Conservation (phyloP, 2,113 vertebrate genomes). For the Pygoscelis antarcticus region DNA sequence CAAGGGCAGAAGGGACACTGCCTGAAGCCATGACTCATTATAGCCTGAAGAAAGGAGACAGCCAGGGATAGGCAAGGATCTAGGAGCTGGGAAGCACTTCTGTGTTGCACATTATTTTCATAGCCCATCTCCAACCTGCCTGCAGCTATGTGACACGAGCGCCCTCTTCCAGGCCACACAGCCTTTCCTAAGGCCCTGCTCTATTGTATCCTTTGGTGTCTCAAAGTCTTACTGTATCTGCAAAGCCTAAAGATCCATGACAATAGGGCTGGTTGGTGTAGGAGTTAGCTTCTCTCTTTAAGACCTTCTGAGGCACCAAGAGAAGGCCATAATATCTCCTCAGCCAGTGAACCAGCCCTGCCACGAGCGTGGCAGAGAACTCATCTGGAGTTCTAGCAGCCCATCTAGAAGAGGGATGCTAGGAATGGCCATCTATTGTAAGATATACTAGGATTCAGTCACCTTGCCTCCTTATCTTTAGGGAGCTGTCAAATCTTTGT, state of each 20-base stretch:
- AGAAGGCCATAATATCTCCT: neutral
- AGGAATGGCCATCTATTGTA: neutral
- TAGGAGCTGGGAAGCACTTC: neutral
- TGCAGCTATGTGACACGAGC: neutral
- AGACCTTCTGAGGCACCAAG: neutral
- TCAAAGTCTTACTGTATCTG: neutral
- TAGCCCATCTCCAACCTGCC: neutral
- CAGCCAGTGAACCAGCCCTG: neutral
- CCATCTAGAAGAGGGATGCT: neutral
- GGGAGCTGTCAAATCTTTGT: neutral
- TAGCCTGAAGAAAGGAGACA: neutral
- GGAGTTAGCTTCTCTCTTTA: neutral
- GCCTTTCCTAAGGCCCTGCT: neutral
- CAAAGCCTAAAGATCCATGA: neutral
- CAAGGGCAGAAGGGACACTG: neutral
- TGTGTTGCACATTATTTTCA: neutral
- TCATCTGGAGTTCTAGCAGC: neutral
- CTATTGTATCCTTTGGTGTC: neutral
- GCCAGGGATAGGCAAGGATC: neutral
- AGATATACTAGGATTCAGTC: neutral
- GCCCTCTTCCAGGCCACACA: neutral
- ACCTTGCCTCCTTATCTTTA: neutral
- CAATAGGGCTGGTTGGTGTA: neutral
- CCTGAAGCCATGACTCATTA: neutral
- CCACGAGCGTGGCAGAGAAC: rapidly evolving